phyloP scores from a whole-genome alignment of 2,113 vertebrate genomes.

The Choloepus hoffmanni region DNA sequence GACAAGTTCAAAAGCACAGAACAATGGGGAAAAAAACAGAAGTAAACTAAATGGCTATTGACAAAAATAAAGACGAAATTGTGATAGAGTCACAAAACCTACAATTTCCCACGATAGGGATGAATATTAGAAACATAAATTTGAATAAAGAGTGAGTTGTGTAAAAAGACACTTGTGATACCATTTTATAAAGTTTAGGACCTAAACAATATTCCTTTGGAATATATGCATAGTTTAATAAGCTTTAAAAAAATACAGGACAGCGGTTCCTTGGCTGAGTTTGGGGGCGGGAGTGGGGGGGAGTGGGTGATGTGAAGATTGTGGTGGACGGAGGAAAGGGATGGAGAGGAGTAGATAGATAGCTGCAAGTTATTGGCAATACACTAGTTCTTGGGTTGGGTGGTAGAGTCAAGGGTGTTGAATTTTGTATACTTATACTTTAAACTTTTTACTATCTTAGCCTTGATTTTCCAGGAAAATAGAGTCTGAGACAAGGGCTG shows the following conservation, averaged over 20 bases:
- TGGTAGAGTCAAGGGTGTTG: not conserved
- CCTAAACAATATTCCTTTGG: not conserved
- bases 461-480: not conserved
- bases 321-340: too few species aligned
- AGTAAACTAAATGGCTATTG: not conserved
- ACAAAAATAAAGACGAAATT: not conserved
- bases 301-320: not conserved
- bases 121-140: not conserved
- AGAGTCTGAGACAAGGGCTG: not conserved
- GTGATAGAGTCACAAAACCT: not conserved
- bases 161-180: not conserved
- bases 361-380: not conserved
- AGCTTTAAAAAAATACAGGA: not conserved
- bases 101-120: not conserved
- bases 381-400: too few species aligned
- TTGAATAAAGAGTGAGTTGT: not conserved
- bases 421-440: not conserved
- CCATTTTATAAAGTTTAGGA: constrained; percentile 3
- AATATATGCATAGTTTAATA: not conserved
- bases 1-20: not conserved
- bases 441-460: not conserved
- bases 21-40: not conserved
- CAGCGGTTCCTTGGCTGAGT: not conserved
- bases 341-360: not conserved
- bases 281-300: not conserved